Evolutionary conservation across 2,113 vertebrate genomes (phyloP).

Genomic region (Apteryx mantelli): DNA sequence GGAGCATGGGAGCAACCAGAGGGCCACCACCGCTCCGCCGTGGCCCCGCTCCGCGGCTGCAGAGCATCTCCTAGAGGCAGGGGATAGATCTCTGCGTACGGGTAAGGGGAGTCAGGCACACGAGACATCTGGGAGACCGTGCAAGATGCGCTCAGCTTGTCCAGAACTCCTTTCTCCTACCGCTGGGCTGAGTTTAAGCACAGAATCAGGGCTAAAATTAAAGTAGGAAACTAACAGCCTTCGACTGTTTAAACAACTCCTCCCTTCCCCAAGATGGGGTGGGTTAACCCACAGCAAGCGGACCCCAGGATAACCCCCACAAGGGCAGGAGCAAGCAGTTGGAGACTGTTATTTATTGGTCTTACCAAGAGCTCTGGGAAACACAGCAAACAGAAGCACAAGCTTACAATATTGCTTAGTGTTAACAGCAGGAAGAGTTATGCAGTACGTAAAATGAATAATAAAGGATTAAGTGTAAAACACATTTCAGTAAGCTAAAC

Average conservation of each 20-base stretch:
- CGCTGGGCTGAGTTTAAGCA: neutral
- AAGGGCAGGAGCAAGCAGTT: neutral
- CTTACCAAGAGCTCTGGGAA: constrained; percentile 61
- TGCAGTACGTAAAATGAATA: constrained; percentile 49
- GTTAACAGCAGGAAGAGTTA: constrained; percentile 52
- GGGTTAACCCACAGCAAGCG: neutral
- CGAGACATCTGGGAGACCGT: neutral
- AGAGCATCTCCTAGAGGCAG: neutral
- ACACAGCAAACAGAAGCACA: constrained; percentile 44
- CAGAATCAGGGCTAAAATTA: neutral
- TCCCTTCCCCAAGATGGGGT: neutral
- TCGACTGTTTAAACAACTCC: neutral
- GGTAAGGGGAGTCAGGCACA: neutral
- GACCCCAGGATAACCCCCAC: neutral
- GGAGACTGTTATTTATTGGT: constrained; percentile 54
- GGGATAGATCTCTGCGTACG: neutral
- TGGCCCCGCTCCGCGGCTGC: neutral
- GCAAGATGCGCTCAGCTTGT: neutral
- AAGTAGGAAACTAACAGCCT: neutral
- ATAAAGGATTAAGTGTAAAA: constrained; percentile 72
- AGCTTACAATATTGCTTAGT: constrained; percentile 43
- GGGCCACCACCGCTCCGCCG: neutral
- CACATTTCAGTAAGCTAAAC: constrained; percentile 48
- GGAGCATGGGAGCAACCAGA: neutral
- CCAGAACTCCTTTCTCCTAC: neutral